phyloP scores from a whole-genome alignment of 2,113 vertebrate species.

The Gallinago paraguaiae region DNA sequence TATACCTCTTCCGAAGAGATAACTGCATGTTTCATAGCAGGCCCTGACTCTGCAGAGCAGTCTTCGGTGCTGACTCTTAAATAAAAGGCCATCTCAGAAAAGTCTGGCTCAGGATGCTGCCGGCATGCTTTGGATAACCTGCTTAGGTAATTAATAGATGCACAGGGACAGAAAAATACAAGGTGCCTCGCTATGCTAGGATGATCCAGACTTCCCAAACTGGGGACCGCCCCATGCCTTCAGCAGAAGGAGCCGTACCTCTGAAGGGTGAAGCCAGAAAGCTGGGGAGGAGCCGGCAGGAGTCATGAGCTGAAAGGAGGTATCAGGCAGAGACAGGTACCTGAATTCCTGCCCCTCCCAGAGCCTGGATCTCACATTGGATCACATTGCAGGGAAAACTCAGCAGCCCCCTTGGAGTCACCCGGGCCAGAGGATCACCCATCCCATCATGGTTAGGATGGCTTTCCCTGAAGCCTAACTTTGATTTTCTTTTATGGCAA shows the following conservation, averaged over 20 bases:
- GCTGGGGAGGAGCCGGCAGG: not conserved
- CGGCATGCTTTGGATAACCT: not conserved
- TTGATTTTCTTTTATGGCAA: not conserved
- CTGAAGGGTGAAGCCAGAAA: not conserved
- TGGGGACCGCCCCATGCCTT: not conserved
- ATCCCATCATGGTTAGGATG: not conserved
- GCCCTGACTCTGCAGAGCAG: not conserved
- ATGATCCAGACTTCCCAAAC: not conserved
- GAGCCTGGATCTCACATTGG: not conserved
- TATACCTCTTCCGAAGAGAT: not conserved
- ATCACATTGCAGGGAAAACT: not conserved
- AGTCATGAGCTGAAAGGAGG: not conserved
- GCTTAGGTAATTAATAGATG: not conserved
- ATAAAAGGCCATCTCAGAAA: not conserved
- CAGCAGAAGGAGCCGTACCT: accelerated
- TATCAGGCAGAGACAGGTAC: not conserved
- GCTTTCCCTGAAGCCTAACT: not conserved
- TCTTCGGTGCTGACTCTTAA: not conserved
- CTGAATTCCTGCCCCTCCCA: not conserved
- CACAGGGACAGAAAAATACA: not conserved
- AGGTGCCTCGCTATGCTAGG: not conserved
- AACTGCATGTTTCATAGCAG: not conserved
- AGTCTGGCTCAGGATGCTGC: not conserved
- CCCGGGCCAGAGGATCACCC: not conserved
- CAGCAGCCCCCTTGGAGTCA: not conserved